A percentile compares a stretch with the other conserved stretches of the same genome.
Conservation (phyloP, 2,113 vertebrate species). For the Poecilia latipinna region DNA sequence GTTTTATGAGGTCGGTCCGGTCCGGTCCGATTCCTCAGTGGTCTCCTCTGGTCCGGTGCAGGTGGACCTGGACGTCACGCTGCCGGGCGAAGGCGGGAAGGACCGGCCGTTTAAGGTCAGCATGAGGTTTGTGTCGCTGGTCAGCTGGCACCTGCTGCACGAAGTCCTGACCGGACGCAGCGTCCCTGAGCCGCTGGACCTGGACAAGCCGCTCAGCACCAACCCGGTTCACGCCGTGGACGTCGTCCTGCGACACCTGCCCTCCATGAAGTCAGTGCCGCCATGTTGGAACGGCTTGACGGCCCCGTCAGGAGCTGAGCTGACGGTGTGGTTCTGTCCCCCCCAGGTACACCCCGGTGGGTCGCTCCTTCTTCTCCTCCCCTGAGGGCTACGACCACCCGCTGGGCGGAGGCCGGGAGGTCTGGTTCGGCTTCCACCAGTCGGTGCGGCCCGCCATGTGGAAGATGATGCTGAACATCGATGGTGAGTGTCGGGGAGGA, state of each 20-base stretch:
- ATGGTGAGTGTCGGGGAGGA: slow-evolving; percentile 81
- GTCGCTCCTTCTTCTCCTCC: slow-evolving; percentile 97
- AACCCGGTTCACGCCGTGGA: slow-evolving; percentile 97
- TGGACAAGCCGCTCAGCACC: slow-evolving; percentile 97
- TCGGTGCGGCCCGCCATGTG: slow-evolving; percentile 98
- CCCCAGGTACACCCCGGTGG: slow-evolving; percentile 93
- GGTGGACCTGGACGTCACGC: slow-evolving; percentile 97
- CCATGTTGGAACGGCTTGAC: not conserved
- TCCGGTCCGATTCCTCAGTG: not conserved
- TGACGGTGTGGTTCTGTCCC: not conserved
- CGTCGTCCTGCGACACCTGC: slow-evolving; percentile 95
- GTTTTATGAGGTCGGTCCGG: not conserved
- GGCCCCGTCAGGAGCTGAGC: not conserved
- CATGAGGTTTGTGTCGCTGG: slow-evolving; percentile 92
- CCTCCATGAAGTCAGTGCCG: slow-evolving; percentile 94
- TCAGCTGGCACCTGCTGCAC: slow-evolving; percentile 97
- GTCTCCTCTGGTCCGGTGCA: slow-evolving; percentile 46
- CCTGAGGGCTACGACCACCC: slow-evolving; percentile 97
- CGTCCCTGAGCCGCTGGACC: slow-evolving; percentile 87
- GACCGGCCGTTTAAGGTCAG: slow-evolving; percentile 96
- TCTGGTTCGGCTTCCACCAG: slow-evolving; percentile 99
- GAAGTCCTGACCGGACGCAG: slow-evolving; percentile 92
- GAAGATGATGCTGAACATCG: slow-evolving; percentile 99
- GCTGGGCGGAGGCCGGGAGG: slow-evolving; percentile 93
- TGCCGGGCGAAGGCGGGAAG: slow-evolving; percentile 96